Evolutionary conservation across 2,797 vertebrate species (phyloP).

Genomic region (Darevskia nairensis): DNA sequence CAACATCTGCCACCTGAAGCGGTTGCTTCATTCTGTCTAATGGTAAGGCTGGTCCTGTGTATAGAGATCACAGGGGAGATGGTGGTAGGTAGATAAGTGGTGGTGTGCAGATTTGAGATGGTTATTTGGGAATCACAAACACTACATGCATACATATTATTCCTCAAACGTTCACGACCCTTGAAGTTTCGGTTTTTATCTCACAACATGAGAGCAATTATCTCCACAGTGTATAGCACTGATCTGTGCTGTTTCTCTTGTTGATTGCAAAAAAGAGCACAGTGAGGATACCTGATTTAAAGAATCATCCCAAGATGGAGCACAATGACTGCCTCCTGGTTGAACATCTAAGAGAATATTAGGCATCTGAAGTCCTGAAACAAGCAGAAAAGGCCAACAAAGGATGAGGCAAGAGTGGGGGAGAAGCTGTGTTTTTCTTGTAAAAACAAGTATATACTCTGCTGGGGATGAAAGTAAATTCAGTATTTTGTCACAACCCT

Average conservation of each 20-base stretch:
- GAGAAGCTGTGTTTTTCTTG: not conserved
- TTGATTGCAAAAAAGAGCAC: not conserved
- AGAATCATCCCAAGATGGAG: constrained; percentile 84
- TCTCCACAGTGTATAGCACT: not conserved
- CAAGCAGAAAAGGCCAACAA: constrained; percentile 33
- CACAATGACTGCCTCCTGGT: constrained; percentile 85
- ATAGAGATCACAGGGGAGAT: no score
- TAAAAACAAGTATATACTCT: not conserved
- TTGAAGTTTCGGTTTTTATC: not conserved
- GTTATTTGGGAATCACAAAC: not conserved
- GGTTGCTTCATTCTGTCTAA: no score
- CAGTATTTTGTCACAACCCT: not conserved
- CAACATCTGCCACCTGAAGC: no score
- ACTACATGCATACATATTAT: not conserved
- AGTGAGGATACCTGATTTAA: constrained; percentile 85
- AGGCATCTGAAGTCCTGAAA: constrained; percentile 77
- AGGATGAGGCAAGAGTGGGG: constrained; percentile 2
- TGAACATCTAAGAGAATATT: constrained; percentile 87
- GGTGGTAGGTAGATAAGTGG: not conserved
- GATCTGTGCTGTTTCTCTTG: rapidly evolving
- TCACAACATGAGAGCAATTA: not conserved
- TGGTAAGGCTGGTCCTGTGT: no score
- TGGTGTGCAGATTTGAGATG: not conserved
- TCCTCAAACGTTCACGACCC: not conserved
- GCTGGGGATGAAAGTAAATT: not conserved